phyloP scores from a whole-genome alignment of 2,113 vertebrate genomes.

The Xiphophorus hellerii region DNA sequence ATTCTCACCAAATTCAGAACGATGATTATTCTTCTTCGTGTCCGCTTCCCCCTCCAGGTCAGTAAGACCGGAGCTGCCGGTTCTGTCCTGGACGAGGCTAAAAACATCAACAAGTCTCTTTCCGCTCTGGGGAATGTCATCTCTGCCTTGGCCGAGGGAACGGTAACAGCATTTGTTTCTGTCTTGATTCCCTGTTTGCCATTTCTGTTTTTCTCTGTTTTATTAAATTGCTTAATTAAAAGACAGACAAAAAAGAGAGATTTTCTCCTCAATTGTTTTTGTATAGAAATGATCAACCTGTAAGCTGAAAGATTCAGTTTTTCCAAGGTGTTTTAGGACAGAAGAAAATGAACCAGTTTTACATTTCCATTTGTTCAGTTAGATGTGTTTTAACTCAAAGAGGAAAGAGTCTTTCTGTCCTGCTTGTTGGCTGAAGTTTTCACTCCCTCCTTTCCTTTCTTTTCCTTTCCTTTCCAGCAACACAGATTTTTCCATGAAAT shows the following conservation, averaged over 20 bases:
- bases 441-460: background rate
- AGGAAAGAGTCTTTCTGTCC: too few species aligned
- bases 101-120: conserved; percentile 96
- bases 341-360: too few species aligned
- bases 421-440: background rate
- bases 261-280: background rate
- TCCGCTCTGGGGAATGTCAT: conserved; percentile 95
- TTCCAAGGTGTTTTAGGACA: too few species aligned
- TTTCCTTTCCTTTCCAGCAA: conserved; percentile 17
- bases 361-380: too few species aligned
- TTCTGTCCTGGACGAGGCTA: conserved; percentile 89
- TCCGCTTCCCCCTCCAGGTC: conserved; percentile 73
- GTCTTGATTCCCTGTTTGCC: background rate
- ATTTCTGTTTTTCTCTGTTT: background rate
- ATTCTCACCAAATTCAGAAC: background rate
- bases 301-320: background rate
- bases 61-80: conserved; percentile 93
- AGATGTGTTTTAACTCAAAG: too few species aligned
- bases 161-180: conserved; percentile 74
- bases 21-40: background rate
- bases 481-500: background rate
- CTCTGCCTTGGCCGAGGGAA: conserved; percentile 92
- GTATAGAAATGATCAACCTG: background rate
- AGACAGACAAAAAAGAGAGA: too few species aligned
- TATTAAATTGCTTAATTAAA: background rate